Base-by-base conservation (phyloP, 1,140 invertebrate species). In the Mya arenaria region DNA sequence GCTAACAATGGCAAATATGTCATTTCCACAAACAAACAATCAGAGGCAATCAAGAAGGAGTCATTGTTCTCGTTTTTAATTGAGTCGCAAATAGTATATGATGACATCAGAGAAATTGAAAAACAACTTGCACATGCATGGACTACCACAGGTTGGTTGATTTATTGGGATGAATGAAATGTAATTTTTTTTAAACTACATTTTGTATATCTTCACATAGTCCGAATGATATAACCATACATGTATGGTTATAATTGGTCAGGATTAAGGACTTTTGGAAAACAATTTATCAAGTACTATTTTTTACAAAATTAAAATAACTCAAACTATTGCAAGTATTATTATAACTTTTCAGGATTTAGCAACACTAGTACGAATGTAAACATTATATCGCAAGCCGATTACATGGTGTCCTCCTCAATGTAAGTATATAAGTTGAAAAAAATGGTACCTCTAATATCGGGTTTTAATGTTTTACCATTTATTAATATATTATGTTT, bases 1-100 rank as follows among this genome's bases (percentile, higher is more conserved):
- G 65, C 77, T 5, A 79, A 79, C 55, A 69, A 60, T 48, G n/a
- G 39, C 25, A 30, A 58, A 5, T 79, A 79, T 28, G 60, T 6
- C 2, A 10, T 79, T 2, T 23, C 60, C 1, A 19, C 28, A n/a
- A 13, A 17, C 13, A 69, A 34, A 6, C 13, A 17, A 5, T 23
- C 41, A 2, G 52, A 66, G 23, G 60, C 63, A 30, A 30, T 79
- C 19, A 56, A 41, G 41, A 28, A 28, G 4, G 39, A 79, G 34
- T n/a, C 34, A 8, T 19, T 79, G 25, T 79, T 79, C 77, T 41
- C 77, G 39, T 69, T 79, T 30, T 68, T 39, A 36, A 41, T 36
- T 0, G 41, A 5, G 0, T 6, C 39, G 2, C 48, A 56, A n/a
- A 60, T 79, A 2, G 69, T 56, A 37, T 68, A 79, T 44, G 55